Conservation (phyloP, 2,797 vertebrate genomes). For the Siniperca undulata region DNA sequence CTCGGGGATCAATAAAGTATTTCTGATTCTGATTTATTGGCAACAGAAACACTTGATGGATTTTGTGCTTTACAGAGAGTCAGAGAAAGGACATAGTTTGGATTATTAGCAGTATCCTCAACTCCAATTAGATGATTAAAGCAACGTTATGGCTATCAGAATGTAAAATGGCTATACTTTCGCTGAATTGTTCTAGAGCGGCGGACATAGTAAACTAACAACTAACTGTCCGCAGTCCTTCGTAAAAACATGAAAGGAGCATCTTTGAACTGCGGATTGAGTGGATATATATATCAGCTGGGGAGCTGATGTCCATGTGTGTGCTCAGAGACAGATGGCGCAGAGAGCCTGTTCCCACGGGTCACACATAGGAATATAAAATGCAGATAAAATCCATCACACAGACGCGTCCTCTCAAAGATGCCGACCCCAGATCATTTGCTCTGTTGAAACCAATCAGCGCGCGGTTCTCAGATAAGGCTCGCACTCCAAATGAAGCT, state of each 20-base stretch:
- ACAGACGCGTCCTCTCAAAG: constrained; percentile 74
- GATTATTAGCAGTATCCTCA: background rate
- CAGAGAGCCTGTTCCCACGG: constrained; percentile 74
- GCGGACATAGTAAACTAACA: background rate
- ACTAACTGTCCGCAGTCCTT: background rate
- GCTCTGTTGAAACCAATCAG: constrained; percentile 56
- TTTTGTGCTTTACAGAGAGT: background rate
- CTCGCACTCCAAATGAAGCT: constrained; percentile 53
- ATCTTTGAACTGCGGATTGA: constrained; percentile 15
- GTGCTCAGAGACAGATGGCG: constrained; percentile 77
- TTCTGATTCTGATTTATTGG: background rate
- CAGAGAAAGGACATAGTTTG: background rate
- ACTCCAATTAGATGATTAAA: background rate
- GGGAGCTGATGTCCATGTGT: constrained; percentile 71
- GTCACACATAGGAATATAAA: constrained; percentile 77
- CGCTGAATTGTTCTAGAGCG: background rate
- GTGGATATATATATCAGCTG: constrained; percentile 24
- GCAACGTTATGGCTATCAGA: background rate
- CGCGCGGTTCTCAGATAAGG: constrained; percentile 45
- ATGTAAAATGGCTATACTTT: background rate
- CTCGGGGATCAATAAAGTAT: no score
- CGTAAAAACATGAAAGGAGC: constrained; percentile 5
- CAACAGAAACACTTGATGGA: background rate
- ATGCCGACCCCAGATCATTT: constrained; percentile 61
- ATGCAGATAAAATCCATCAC: constrained; percentile 75